Evolutionary conservation across 2,113 vertebrate genomes (phyloP).

Genomic region (Formicarius rufipectus): DNA sequence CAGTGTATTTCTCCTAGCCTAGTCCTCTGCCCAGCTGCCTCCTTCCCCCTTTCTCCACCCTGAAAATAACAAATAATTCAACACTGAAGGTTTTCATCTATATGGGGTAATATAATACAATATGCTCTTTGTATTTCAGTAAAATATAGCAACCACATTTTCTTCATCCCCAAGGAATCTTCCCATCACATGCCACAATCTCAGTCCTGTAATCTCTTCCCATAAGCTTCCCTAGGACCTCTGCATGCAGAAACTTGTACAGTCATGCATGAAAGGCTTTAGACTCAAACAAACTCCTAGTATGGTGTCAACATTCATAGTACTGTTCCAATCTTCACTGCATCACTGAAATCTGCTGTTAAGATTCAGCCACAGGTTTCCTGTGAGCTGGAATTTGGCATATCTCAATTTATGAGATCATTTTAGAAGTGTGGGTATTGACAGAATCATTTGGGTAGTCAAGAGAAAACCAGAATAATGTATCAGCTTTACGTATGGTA

Average conservation of each 20-base stretch:
- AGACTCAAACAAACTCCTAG: not conserved
- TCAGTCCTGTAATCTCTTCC: not conserved
- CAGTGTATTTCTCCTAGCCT: not conserved
- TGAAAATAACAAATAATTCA: constrained; percentile 4
- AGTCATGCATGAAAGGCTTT: not conserved
- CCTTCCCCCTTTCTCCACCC: not conserved
- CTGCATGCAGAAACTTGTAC: not conserved
- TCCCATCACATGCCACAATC: not conserved
- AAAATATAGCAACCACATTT: not conserved
- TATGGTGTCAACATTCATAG: not conserved
- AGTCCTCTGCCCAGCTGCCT: not conserved
- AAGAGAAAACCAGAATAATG: not conserved
- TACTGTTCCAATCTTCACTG: not conserved
- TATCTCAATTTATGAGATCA: not conserved
- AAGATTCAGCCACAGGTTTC: not conserved
- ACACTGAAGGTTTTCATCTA: not conserved
- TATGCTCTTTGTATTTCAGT: not conserved
- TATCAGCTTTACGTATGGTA: not conserved
- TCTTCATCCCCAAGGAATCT: not conserved
- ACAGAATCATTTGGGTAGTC: not conserved
- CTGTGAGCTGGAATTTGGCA: not conserved
- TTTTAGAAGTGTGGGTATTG: not conserved
- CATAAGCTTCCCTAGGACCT: not conserved
- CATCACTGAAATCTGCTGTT: not conserved
- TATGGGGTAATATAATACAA: not conserved